Percentiles rank a stretch among this genome's conserved stretches.
phyloP scores from a whole-genome alignment of 1,140 invertebrate genomes.

The Lasaia peninsularis region DNA sequence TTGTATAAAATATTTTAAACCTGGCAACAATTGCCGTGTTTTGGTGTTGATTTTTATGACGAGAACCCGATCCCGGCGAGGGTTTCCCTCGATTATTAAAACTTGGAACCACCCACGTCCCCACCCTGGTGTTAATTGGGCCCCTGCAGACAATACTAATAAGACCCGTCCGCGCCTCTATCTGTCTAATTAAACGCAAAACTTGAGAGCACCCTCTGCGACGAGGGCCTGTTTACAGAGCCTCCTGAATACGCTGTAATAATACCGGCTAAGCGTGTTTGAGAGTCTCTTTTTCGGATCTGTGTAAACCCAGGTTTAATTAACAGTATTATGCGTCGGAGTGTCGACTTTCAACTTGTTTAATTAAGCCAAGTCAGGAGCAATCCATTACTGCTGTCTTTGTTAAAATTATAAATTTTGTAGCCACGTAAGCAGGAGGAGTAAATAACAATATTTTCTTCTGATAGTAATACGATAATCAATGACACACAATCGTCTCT shows the following conservation, averaged over 20 bases:
- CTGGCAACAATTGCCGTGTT: too few species aligned
- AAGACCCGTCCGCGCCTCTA: conserved; percentile 73
- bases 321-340: conserved; percentile 74
- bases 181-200: conserved; percentile 77
- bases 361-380: conserved; percentile 75
- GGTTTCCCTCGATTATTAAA: conserved; percentile 74
- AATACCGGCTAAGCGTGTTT: conserved; percentile 75
- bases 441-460: too few species aligned
- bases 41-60: conserved; percentile 30
- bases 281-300: conserved; percentile 75
- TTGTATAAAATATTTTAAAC: too few species aligned
- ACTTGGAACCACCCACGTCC: conserved; percentile 64
- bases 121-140: conserved; percentile 72
- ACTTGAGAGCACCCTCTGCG: conserved; percentile 73
- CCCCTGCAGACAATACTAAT: conserved; percentile 76
- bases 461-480: conserved; percentile 9
- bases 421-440: background rate
- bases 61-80: conserved; percentile 61
- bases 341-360: conserved; percentile 68
- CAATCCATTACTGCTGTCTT: conserved; percentile 55
- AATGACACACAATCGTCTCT: too few species aligned
- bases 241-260: conserved; percentile 74
- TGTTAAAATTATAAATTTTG: conserved; percentile 10
- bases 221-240: conserved; percentile 67
- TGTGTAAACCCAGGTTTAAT: conserved; percentile 73